Evolutionary conservation across 2,888 invertebrate genomes (phyloP).

Genomic region (Fissipunctia ypsillon): DNA sequence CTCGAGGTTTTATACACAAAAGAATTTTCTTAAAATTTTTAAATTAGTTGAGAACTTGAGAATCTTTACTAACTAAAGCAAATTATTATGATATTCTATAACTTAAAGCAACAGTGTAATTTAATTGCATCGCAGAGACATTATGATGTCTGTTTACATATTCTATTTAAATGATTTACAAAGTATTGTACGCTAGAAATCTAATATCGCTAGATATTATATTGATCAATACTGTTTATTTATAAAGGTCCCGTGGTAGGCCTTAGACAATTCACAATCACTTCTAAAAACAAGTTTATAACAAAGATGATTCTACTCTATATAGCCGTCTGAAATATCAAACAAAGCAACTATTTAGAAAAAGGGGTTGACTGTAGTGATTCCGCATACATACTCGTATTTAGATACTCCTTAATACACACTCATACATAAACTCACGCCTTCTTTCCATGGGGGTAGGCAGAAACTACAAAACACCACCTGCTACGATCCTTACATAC

Average conservation of each 20-base stretch:
- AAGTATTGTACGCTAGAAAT: background rate
- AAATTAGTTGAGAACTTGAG: constrained; percentile 14
- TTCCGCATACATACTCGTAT: background rate
- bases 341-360: background rate
- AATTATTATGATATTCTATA: background rate
- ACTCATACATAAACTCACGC: too few relatives aligned
- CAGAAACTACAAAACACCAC: too few relatives aligned
- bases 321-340: background rate
- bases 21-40: constrained; percentile 32
- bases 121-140: background rate
- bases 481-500: too few relatives aligned
- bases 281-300: background rate
- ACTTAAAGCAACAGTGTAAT: background rate
- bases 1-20: constrained; percentile 40
- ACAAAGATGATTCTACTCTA: background rate
- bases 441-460: too few relatives aligned
- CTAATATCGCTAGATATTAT: background rate
- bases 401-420: background rate
- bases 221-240: background rate
- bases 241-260: background rate
- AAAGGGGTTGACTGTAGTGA: background rate
- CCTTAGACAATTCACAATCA: accelerated
- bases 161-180: background rate
- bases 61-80: background rate
- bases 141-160: background rate